Conservation (phyloP, 2,797 vertebrate genomes). For the Sebastes baramenuke region DNA sequence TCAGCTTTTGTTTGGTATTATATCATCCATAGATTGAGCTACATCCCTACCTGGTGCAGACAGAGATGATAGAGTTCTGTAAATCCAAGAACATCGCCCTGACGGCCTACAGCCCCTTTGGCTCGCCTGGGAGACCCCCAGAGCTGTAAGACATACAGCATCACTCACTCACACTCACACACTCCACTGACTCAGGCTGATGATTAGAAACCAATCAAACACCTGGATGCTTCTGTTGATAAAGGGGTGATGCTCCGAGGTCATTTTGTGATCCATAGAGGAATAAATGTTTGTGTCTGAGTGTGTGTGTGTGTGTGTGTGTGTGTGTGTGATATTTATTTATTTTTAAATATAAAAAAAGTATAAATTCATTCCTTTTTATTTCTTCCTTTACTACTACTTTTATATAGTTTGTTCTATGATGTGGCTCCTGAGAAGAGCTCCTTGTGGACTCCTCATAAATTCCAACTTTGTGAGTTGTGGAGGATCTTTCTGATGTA, state of each 20-base stretch:
- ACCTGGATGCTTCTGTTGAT: not conserved
- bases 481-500: too few species aligned
- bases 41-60: conserved; percentile 82
- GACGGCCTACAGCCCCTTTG: conserved; percentile 81
- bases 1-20: not conserved
- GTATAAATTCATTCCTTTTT: too few species aligned
- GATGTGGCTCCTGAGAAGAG: too few species aligned
- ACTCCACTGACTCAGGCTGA: not conserved
- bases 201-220: not conserved
- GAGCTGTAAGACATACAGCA: conserved; percentile 56
- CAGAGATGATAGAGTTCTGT: conserved; percentile 79
- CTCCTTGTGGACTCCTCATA: too few species aligned
- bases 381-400: too few species aligned
- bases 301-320: too few species aligned
- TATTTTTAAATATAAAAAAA: too few species aligned
- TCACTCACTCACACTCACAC: not conserved
- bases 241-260: not conserved
- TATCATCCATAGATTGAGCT: conserved; percentile 76
- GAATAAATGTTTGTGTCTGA: too few species aligned
- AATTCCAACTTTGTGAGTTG: too few species aligned
- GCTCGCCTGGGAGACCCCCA: conserved; percentile 77
- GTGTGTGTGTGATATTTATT: too few species aligned
- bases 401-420: too few species aligned
- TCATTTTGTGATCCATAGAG: not conserved
- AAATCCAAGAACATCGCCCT: conserved; percentile 77